Percentiles rank a stretch among this genome's conserved stretches.
Evolutionary conservation across 1,140 invertebrate species (phyloP).

Genomic region (Piezodorus guildinii): DNA sequence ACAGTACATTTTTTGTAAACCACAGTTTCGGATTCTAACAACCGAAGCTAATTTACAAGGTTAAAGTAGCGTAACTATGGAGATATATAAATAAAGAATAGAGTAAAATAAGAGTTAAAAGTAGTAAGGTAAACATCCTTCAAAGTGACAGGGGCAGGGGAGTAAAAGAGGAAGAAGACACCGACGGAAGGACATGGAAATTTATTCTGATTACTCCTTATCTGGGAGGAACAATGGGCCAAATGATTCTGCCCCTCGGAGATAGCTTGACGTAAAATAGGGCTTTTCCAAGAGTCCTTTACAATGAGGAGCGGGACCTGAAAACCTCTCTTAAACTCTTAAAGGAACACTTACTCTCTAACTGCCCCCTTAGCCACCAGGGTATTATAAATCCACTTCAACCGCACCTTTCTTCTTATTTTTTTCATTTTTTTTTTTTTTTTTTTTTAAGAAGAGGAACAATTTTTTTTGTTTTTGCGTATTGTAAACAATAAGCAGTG

Average conservation of each 20-base stretch:
- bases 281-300: background rate
- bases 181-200: constrained; percentile 2
- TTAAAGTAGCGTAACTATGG: too few species aligned
- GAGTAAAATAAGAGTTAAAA: too few species aligned
- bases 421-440: background rate
- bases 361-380: background rate
- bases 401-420: background rate
- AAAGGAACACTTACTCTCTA: background rate
- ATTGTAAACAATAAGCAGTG: background rate
- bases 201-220: constrained; percentile 16
- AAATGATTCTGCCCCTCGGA: background rate
- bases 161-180: constrained; percentile 10
- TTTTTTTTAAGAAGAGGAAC: background rate
- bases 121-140: too few species aligned
- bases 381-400: background rate
- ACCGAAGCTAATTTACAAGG: too few species aligned
- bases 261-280: constrained; percentile 7
- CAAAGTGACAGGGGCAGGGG: background rate
- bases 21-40: too few species aligned
- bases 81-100: too few species aligned
- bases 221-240: constrained; percentile 1
- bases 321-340: background rate
- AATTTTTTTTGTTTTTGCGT: too few species aligned
- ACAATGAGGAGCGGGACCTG: background rate
- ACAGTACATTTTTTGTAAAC: too few species aligned